Percentiles rank a stretch among this genome's conserved stretches.
phyloP scores from a whole-genome alignment of 1,140 invertebrate species.

The Ceratina calcarata region DNA sequence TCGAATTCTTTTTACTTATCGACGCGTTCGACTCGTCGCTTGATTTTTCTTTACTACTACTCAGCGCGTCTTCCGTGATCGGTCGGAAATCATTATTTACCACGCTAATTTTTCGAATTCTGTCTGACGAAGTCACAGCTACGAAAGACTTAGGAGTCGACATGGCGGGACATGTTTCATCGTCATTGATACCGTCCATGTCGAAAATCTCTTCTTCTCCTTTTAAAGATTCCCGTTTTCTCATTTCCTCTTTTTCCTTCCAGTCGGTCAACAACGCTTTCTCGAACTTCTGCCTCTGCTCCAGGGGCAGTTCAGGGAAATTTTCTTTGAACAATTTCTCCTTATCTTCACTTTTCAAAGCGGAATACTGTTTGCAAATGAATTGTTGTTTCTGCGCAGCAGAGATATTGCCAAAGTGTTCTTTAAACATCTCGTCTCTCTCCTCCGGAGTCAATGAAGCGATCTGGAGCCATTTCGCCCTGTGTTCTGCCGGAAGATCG shows the following conservation, averaged over 20 bases:
- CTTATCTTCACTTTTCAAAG: constrained; percentile 75
- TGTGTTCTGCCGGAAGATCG: constrained; percentile 75
- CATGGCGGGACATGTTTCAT: constrained; percentile 61
- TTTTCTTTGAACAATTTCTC: constrained; percentile 78
- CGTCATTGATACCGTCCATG: constrained; percentile 85
- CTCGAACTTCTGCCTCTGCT: constrained; percentile 76
- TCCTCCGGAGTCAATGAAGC: constrained; percentile 75
- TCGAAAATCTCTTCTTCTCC: constrained; percentile 84
- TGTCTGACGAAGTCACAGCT: constrained; percentile 74
- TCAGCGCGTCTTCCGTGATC: constrained; percentile 75
- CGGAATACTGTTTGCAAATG: constrained; percentile 77
- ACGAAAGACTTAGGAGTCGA: constrained; percentile 75
- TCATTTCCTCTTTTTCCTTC: constrained; percentile 70
- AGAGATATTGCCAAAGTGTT: constrained; percentile 74
- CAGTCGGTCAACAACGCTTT: constrained; percentile 76
- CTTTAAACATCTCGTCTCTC: constrained; percentile 76
- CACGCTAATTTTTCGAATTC: constrained; percentile 77
- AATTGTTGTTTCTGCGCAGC: constrained; percentile 76
- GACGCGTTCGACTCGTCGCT: constrained; percentile 67
- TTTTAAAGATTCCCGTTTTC: constrained; percentile 41
- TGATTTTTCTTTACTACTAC: constrained; percentile 69
- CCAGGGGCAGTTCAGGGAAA: constrained; percentile 76
- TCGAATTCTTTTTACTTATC: constrained; percentile 69
- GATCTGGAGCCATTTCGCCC: constrained; percentile 78
- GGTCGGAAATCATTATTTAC: constrained; percentile 84